Base-by-base conservation (phyloP, 2,888 invertebrate species). In the Epiblema foenella region DNA sequence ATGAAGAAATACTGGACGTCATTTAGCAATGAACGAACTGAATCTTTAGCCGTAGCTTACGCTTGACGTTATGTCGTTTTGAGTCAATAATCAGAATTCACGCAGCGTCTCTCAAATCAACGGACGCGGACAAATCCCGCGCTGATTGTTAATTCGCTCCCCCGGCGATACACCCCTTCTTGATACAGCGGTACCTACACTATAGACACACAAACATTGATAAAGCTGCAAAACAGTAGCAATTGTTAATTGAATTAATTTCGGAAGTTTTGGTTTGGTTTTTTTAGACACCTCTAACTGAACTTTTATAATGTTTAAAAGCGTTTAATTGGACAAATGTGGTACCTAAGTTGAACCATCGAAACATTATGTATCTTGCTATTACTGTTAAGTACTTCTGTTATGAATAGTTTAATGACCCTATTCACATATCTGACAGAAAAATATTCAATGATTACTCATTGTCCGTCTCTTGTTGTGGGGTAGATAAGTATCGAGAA, bases 81-180 rank as follows among this genome's bases (percentile, higher is more conserved):
- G 52, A 51, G 64, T 64, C 64, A 64, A 59, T 70, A 70, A 70
- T 70, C 70, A 60, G 65, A 37, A 70, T 70, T 70, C 70, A 70
- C 59, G 65, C 65, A 42, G 70, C 70, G 70, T 70, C 59, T 65
- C 70, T 73, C 77, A 74, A 78, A 79, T 77, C 75, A 78, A 76
- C 77, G 77, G 75, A 67, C 71, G 75, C 76, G 78, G 77, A 81
- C 81, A 81, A 81, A 77, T 77, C 78, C 68, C 69, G 62, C 72
- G 67, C 76, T 81, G 81, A 82, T 81, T 82, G 80, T 76, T 79
- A 81, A 81, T 81, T 78, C 78, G 77, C 57, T 59, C 57, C 73
- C 68, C 72, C 69, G 63, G 64, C 46, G 69, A 69, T 66, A 64
- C 58, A 58, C 46, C 59, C 63, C 68, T 62, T 59, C 58, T 60